Evolutionary conservation across 2,888 invertebrate genomes (phyloP), one percentile per base, ranked within the genome.

Genomic region (Pimpla rufipes): DNA sequence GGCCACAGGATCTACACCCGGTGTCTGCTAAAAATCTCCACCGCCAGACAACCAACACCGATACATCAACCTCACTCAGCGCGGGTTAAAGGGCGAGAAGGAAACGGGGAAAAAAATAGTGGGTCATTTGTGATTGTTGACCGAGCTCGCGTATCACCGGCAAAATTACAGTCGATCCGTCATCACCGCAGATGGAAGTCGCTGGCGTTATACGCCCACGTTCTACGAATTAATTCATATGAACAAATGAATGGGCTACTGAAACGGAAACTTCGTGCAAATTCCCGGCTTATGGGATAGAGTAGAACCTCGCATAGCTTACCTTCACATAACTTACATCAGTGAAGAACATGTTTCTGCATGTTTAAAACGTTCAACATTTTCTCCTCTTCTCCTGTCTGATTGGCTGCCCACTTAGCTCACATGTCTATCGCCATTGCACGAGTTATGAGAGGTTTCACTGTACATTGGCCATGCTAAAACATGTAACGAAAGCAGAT

Each of bases 131-230:
- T 47, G 23, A 40, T 55, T 37, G 45, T 47, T 18, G 50, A 21
- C 6, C 8, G 11, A 13, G 35, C 35, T 29, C 13, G 50, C 11
- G 47, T 18, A 47, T 35, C 47, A n/a, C 29, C 35, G 42, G n/a
- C 7, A 18, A 59, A 67, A 67, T 55, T 67, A n/a, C 35, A 47
- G 57, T 18, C 57, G 45, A 76, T 76, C 45, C 57, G 13, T 68
- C 66, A 67, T 81, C 77, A 55, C 29, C 52, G 50, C 57, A 67
- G 57, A 73, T 67, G 67, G 55, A 71, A 77, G 59, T 50, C 47
- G 5, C 11, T 35, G 29, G n/a, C 40, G 23, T 40, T 29, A 59
- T 35, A 23, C 8, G 13, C 13, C 13, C 16, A 13, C n/a, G 64
- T 71, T 40, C 37, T 21, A 11, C 40, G 37, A 13, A 66, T 71